Base-by-base conservation (phyloP, 2,888 invertebrate species). In the Aplocera efformata region DNA sequence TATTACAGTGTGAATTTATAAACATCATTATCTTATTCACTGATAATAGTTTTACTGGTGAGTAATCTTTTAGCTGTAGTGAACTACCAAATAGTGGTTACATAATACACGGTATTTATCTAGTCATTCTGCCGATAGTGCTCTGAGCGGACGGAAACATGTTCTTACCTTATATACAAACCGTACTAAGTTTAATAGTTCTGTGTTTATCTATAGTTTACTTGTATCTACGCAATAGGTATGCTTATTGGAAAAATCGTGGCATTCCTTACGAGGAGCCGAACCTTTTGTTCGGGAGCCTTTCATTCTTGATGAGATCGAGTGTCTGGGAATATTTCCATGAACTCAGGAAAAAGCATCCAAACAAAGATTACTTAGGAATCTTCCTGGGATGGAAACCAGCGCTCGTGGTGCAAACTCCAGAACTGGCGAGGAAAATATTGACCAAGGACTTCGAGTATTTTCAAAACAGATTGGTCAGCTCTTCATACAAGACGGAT, bases 171-270 rank as follows among this genome's bases (percentile, higher is more conserved):
- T 43, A 62, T 24, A 7, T 51, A 28, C 52, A 63, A 47, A 10
- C 30, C 5, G 36, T 67, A 25, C 35, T 66, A 10, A 47, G 52
- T 10, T 41, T 67, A 8, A 6, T 60, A 22, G 39, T 62, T 47
- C 10, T 56, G 32, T 59, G 55, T 53, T 35, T 67, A 7, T 31
- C 62, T 3, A 13, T 65, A 33, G 28, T 71, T 11, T 74, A 63
- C 38, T 51, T 72, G 11, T 68, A 61, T 37, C 53, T 63, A 6
- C 58, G 60, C 6, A 51, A 45, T 22, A 60, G 64, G 32, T 68
- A 88, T 71, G 69, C 55, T 17, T 82, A 79, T 47, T 82, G 82
- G 82, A 69, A 67, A 32, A 56, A 67, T 24, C 72, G 73, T 1
- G 78, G 76, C 1, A 48, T 82, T 1, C 71, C 70, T 0, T 79